Conservation (phyloP, 1,140 invertebrate species). For the Diorhabda elongata region DNA sequence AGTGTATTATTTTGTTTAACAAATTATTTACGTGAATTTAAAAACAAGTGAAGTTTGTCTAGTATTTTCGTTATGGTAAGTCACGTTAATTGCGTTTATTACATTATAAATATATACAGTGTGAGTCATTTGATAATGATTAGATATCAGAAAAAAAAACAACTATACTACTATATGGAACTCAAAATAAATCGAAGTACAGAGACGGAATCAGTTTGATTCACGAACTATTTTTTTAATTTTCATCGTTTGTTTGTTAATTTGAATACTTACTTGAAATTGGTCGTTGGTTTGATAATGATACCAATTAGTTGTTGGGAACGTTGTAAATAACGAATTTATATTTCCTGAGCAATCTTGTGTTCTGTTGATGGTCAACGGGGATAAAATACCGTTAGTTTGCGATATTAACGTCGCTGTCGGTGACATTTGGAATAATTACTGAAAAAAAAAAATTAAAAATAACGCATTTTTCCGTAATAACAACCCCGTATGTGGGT, state of each 20-base stretch:
- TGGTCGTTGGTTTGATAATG: slow-evolving; percentile 28
- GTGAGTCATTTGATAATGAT: too few species aligned
- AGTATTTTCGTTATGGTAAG: not conserved
- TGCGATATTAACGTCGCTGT: slow-evolving; percentile 31
- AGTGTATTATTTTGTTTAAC: too few species aligned
- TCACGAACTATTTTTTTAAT: too few species aligned
- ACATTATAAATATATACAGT: not conserved
- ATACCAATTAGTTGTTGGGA: slow-evolving; percentile 29
- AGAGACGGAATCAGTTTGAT: too few species aligned
- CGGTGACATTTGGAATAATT: slow-evolving; percentile 30
- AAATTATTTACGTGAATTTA: too few species aligned
- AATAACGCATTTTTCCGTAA: not conserved
- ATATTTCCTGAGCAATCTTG: slow-evolving; percentile 21
- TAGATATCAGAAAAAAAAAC: too few species aligned
- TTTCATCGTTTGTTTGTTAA: too few species aligned
- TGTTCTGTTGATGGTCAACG: slow-evolving; percentile 18
- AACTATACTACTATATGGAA: too few species aligned
- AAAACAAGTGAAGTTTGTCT: not conserved
- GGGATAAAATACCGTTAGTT: slow-evolving; percentile 15
- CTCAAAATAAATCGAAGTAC: too few species aligned
- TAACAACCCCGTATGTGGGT: too few species aligned
- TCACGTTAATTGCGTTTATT: not conserved
- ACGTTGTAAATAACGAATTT: slow-evolving; percentile 27
- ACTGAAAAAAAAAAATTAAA: slow-evolving; percentile 1
- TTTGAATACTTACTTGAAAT: slow-evolving; percentile 25